phyloP scores from a whole-genome alignment of 2,888 invertebrate species.

The Drosophila setosimentum region DNA sequence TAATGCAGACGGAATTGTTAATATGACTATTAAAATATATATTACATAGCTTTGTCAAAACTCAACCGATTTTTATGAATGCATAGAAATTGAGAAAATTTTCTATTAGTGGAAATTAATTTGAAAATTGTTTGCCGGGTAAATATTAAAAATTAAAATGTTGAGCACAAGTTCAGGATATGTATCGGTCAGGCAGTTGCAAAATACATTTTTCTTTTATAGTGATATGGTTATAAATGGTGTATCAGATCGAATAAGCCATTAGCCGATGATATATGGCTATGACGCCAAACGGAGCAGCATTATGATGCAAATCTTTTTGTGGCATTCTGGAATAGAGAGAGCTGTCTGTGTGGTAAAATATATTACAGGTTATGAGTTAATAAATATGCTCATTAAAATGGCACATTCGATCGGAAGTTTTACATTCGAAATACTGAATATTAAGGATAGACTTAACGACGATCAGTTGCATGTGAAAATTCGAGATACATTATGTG shows the following conservation, averaged over 20 bases:
- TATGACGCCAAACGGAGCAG: slow-evolving; percentile 47
- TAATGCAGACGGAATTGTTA: background rate
- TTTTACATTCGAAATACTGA: background rate
- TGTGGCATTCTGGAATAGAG: slow-evolving; percentile 36
- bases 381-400: background rate
- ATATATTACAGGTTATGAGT: slow-evolving; percentile 13
- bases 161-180: background rate
- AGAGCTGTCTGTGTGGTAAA: background rate
- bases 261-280: slow-evolving; percentile 34
- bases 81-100: background rate
- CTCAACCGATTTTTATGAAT: background rate
- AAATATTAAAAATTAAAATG: background rate
- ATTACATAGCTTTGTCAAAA: background rate
- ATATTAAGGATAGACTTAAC: background rate
- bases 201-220: background rate
- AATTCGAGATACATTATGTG: background rate
- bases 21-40: background rate
- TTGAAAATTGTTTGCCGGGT: background rate
- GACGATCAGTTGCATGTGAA: background rate
- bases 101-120: background rate
- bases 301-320: slow-evolving; percentile 54
- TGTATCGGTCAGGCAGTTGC: background rate
- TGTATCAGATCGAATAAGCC: background rate
- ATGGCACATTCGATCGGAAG: background rate
- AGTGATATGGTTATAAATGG: background rate